These are phyloP conservation scores for Zosterops japonicus DNA, from an alignment of 2,113 vertebrate genomes.

Conservation along the genomic window DNA sequence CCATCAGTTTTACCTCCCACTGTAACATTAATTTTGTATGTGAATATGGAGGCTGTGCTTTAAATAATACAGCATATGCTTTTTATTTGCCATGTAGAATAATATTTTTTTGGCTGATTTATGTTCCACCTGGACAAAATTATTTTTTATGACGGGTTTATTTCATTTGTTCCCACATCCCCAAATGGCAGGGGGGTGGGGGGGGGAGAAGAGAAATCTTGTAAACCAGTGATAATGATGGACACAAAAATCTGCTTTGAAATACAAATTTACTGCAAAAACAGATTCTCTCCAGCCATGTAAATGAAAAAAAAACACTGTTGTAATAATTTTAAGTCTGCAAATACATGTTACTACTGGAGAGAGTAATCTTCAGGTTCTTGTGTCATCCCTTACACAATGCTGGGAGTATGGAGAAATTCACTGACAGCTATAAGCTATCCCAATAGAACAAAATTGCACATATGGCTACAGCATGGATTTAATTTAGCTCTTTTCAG, in stretches of 20 bases:
- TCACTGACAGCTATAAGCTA: constrained; percentile 42
- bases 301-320: constrained; percentile 56
- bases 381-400: constrained; percentile 28
- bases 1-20: constrained; percentile 62
- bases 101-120: constrained; percentile 75
- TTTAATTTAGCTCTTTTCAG: constrained; percentile 49
- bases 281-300: constrained; percentile 49
- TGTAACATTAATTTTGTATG: constrained; percentile 68
- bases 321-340: constrained; percentile 52
- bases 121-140: constrained; percentile 76
- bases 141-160: constrained; percentile 75
- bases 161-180: constrained; percentile 72
- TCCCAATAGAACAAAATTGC: constrained; percentile 33
- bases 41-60: constrained; percentile 67
- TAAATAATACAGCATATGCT: constrained; percentile 74
- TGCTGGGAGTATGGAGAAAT: constrained; percentile 38
- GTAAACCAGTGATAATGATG: constrained; percentile 56
- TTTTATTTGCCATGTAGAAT: constrained; percentile 75
- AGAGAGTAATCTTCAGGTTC: constrained; percentile 38
- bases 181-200: neutral
- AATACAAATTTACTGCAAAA: constrained; percentile 66
- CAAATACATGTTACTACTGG: constrained; percentile 22
- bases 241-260: constrained; percentile 55
- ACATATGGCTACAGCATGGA: constrained; percentile 27
- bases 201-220: neutral